Conservation (phyloP, 2,797 vertebrate species). For the Amblyraja radiata region DNA sequence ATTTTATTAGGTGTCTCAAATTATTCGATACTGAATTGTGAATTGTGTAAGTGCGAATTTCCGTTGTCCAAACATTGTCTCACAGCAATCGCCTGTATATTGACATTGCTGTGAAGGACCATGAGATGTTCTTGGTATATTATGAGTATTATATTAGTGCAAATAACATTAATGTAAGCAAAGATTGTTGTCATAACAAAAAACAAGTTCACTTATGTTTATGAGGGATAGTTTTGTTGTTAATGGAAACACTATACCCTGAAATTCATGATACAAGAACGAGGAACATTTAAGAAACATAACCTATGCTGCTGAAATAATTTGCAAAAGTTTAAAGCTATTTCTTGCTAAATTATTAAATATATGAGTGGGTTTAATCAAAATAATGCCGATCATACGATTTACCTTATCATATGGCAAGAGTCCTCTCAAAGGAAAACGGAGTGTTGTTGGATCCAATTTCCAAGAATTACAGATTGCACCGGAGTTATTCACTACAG, state of each 20-base stretch:
- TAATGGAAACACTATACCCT: not conserved
- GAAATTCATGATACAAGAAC: not conserved
- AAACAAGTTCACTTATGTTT: not conserved
- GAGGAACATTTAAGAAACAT: not conserved
- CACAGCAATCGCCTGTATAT: too few species aligned
- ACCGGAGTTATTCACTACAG: slow-evolving; percentile 96
- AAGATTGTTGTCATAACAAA: not conserved
- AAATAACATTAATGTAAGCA: too few species aligned
- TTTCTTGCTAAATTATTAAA: too few species aligned
- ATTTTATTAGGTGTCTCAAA: too few species aligned
- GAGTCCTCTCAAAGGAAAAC: slow-evolving; percentile 89
- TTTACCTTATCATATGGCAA: slow-evolving; percentile 93
- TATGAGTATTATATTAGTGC: too few species aligned
- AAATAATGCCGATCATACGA: not conserved
- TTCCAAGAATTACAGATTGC: slow-evolving; percentile 99
- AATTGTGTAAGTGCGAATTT: too few species aligned
- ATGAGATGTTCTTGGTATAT: too few species aligned
- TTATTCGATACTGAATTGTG: too few species aligned
- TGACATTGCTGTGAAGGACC: too few species aligned
- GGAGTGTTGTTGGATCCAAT: slow-evolving; percentile 85
- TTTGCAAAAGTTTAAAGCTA: too few species aligned
- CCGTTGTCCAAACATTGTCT: too few species aligned
- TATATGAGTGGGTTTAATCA: not conserved
- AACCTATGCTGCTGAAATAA: not conserved
- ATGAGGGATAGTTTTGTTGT: not conserved